Evolutionary conservation across 2,113 vertebrate species (phyloP).

Genomic region (Notothenia coriiceps): DNA sequence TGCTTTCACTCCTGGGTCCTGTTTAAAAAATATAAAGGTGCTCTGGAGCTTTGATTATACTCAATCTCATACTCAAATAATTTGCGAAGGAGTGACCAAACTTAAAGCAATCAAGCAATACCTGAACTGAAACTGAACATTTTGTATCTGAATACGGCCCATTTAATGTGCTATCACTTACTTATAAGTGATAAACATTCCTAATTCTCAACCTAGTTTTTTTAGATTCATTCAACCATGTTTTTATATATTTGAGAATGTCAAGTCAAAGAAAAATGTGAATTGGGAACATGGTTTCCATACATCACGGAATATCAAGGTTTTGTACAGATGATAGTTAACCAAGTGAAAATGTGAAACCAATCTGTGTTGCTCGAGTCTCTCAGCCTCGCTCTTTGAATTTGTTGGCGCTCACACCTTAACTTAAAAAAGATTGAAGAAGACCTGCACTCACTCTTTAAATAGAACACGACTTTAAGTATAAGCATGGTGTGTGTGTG

Average conservation of each 20-base stretch:
- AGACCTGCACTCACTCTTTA: not conserved
- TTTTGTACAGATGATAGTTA: not conserved
- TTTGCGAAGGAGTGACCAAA: not conserved
- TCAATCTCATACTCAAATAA: not conserved
- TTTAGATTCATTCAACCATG: not conserved
- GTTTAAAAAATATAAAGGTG: not conserved
- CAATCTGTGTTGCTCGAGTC: conserved; percentile 7
- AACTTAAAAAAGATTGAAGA: conserved; percentile 8
- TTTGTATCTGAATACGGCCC: not conserved
- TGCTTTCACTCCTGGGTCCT: not conserved
- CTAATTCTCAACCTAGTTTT: not conserved
- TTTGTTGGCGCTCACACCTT: not conserved
- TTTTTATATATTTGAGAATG: not conserved
- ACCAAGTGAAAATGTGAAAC: not conserved
- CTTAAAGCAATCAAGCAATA: not conserved
- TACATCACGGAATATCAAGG: not conserved
- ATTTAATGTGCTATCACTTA: not conserved
- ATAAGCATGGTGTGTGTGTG: conserved; percentile 7
- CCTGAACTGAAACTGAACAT: not conserved
- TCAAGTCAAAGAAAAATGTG: not conserved
- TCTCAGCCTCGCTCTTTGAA: not conserved
- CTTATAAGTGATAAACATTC: not conserved
- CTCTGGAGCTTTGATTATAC: not conserved
- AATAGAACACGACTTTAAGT: conserved; percentile 11
- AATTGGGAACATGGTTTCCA: not conserved